Evolutionary conservation across 23 tunicate genomes (phyloP).

Genomic region (Oikopleura dioica): DNA sequence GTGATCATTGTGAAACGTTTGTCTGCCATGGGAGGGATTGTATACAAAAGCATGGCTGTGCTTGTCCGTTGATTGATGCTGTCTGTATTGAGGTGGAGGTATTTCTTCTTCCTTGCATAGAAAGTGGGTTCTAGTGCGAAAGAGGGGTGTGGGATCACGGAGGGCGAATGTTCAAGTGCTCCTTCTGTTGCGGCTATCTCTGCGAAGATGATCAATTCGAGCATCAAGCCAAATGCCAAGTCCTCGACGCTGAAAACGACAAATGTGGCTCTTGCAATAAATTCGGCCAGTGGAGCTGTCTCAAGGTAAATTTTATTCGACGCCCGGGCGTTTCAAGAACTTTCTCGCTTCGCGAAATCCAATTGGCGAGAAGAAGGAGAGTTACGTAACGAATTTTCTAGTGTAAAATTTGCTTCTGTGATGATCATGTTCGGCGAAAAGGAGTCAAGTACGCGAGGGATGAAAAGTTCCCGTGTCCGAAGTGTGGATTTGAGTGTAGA

Average conservation of each 20-base stretch:
- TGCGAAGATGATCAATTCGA: conserved; percentile 97
- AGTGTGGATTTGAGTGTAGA: conserved; percentile 41
- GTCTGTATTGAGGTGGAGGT: conserved; percentile 41
- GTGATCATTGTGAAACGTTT: conserved; percentile 92
- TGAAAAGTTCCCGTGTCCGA: conserved; percentile 69
- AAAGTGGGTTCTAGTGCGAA: too few species aligned
- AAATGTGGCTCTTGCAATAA: conserved; percentile 62
- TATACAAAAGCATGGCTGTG: conserved; percentile 52
- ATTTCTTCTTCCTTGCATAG: too few species aligned
- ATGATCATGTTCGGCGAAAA: conserved; percentile 67
- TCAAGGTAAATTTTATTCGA: conserved; percentile 22
- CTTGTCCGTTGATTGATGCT: conserved; percentile 63
- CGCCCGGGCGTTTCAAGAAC: background rate
- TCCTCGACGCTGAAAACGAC: conserved; percentile 42
- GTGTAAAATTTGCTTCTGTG: conserved; percentile 39
- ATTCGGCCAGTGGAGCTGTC: conserved; percentile 56
- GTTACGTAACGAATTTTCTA: background rate
- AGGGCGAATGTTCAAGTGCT: conserved; percentile 64
- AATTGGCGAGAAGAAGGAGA: too few species aligned
- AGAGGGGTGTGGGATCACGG: conserved; percentile 83
- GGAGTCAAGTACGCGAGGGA: conserved; percentile 53
- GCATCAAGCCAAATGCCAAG: conserved; percentile 82
- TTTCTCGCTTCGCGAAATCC: too few species aligned
- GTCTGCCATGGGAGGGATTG: conserved; percentile 79
- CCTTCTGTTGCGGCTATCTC: conserved; percentile 38